A percentile compares a stretch with the other conserved stretches of the same genome.
Evolutionary conservation across 30 jellyfish, hydroid and myxozoan genomes (phyloP).

Genomic region (Pseudorhiza aurosa): DNA sequence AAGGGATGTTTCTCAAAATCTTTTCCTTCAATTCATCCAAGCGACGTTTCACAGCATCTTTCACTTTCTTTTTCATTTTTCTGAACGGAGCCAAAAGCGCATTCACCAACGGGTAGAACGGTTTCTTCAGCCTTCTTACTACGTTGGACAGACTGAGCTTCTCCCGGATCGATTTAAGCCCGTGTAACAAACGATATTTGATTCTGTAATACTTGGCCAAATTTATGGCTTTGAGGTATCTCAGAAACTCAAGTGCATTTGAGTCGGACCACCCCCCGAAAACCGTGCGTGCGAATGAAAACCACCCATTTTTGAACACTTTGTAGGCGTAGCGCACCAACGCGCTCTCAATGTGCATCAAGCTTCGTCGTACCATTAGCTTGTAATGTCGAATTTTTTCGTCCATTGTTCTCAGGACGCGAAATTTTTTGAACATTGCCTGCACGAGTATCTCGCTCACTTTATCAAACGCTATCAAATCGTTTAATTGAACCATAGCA

Average conservation of each 20-base stretch:
- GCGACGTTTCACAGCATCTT: neutral
- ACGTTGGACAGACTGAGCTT: neutral
- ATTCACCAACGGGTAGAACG: constrained; percentile 44
- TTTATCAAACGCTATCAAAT: constrained; percentile 38
- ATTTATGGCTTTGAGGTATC: neutral
- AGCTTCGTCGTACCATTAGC: neutral
- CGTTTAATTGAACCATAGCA: constrained; percentile 43
- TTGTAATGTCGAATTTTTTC: neutral
- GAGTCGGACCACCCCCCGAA: neutral
- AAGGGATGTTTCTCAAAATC: constrained; percentile 36
- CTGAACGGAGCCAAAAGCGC: constrained; percentile 43
- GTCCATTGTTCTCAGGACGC: neutral
- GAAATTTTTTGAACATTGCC: neutral
- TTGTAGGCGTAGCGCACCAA: constrained; percentile 9
- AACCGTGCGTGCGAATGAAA: neutral
- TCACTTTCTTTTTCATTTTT: constrained; percentile 37
- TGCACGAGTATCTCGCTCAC: constrained; percentile 10
- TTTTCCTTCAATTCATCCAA: constrained; percentile 9
- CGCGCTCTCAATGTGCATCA: neutral
- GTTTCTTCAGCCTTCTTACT: constrained; percentile 9
- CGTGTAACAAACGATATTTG: neutral
- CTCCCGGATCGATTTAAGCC: neutral
- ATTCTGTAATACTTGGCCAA: neutral
- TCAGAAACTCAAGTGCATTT: neutral
- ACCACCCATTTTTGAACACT: neutral